A percentile compares a stretch with the other conserved stretches of the same genome.
Conservation (phyloP, 2,797 vertebrate genomes). For the Hylomyscus alleni region DNA sequence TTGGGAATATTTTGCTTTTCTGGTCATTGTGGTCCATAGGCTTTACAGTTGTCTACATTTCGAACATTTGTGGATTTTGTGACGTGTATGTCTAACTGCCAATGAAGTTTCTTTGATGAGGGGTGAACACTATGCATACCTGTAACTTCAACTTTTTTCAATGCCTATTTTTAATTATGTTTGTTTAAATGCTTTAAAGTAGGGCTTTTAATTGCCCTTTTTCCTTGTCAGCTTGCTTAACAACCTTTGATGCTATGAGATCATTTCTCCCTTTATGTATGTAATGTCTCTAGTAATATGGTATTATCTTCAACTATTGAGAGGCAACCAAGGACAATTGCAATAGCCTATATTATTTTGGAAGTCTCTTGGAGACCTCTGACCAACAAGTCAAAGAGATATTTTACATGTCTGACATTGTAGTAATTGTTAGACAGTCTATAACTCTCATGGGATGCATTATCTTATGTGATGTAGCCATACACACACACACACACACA, state of each 20-base stretch:
- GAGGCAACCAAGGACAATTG: not conserved
- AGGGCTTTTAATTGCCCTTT: not conserved
- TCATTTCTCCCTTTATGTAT: not conserved
- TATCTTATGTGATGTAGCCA: not conserved
- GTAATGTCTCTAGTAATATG: not conserved
- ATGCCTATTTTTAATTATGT: no score
- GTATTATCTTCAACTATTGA: not conserved
- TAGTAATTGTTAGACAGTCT: not conserved
- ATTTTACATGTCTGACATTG: not conserved
- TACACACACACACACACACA: no score
- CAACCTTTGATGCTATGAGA: not conserved
- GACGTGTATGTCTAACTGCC: no score
- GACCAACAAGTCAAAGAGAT: not conserved
- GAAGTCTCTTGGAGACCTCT: not conserved
- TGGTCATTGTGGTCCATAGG: not conserved
- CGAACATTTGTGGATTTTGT: no score
- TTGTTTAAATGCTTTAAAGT: no score
- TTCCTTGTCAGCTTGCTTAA: not conserved
- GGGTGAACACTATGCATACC: no score
- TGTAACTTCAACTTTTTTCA: no score
- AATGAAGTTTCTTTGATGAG: no score
- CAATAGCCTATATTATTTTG: not conserved
- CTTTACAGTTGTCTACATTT: not conserved
- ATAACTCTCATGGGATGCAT: not conserved
- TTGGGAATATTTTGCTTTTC: not conserved